Base-by-base conservation (phyloP, 2,888 invertebrate species). In the Hydrotaea cyrtoneurina region DNA sequence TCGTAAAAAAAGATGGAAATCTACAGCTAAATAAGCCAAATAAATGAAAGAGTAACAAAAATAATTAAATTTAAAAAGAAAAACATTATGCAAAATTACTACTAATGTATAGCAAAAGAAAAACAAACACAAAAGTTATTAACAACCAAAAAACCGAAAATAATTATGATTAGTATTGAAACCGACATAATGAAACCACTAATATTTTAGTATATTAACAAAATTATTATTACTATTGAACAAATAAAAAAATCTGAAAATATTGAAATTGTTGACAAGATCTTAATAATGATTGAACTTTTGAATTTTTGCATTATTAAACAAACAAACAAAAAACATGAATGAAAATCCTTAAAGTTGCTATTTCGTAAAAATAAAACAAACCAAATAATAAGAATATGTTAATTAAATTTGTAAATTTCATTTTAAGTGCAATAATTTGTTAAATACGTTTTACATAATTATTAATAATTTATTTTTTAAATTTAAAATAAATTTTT, bases 11-110 rank as follows among this genome's bases (percentile, higher is more conserved):
- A 74, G 73, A 59, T 21, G 53, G 55, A 87, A 89, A 88, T 90
- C 91, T 91, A 92, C 91, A 91, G 91, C 91, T 91, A 91, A 91
- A 90, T 89, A 90, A 91, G 89, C 90, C 91, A 91, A 91, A 90
- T 89, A 85, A 80, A 86, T 85, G 62, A 74, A 81, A 84, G 31
- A 71, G 31, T 71, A 77, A 75, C 19, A 82, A 86, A 17, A 50
- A 69, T 46, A 55, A 62, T 73, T 23, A 69, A 39, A 57, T 75
- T 69, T 59, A 62, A 72, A 86, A 79, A 80, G 73, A 66, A 50
- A 69, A 57, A 53, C 50, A 79, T 43, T 43, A 69, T 5, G 46
- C 69, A 69, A 69, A 80, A 82, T 79, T 79, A 73, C 31, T 76
- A 78, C 73, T 57, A 66, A 36, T 76, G 64, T 53, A 69, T 75